Percentiles rank a stretch among this genome's conserved stretches.
These are phyloP conservation scores for Emys orbicularis DNA, from an alignment of 2,797 vertebrate species.

Conservation along the genomic window DNA sequence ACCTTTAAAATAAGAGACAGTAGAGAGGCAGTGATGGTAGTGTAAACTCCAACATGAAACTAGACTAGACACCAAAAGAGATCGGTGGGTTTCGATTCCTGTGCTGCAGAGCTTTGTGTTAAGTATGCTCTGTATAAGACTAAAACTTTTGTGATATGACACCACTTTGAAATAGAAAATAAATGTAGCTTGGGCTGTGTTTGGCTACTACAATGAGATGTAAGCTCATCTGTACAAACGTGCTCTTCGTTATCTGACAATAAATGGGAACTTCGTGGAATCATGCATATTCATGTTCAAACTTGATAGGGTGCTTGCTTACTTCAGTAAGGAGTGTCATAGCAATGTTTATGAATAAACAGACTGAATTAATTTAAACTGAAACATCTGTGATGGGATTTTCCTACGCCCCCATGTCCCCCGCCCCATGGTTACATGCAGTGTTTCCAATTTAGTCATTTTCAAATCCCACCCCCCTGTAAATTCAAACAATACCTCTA, in stretches of 20 bases:
- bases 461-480: too few relatives aligned
- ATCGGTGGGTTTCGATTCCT: not conserved
- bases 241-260: not conserved
- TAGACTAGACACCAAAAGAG: not conserved
- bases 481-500: too few relatives aligned
- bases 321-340: not conserved
- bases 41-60: not conserved
- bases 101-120: not conserved
- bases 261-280: not conserved
- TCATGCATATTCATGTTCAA: not conserved
- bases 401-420: too few relatives aligned
- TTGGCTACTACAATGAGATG: not conserved
- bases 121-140: not conserved
- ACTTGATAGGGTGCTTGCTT: not conserved
- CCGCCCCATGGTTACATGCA: too few relatives aligned
- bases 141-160: not conserved
- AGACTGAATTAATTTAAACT: not conserved
- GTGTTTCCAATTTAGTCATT: too few relatives aligned
- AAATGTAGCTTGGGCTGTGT: not conserved
- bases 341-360: not conserved
- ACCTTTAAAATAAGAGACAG: not conserved
- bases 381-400: not conserved
- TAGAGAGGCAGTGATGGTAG: not conserved
- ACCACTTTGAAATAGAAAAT: not conserved
- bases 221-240: not conserved